Conservation (phyloP, 2,888 invertebrate genomes). For the Ornithoptera priamus region DNA sequence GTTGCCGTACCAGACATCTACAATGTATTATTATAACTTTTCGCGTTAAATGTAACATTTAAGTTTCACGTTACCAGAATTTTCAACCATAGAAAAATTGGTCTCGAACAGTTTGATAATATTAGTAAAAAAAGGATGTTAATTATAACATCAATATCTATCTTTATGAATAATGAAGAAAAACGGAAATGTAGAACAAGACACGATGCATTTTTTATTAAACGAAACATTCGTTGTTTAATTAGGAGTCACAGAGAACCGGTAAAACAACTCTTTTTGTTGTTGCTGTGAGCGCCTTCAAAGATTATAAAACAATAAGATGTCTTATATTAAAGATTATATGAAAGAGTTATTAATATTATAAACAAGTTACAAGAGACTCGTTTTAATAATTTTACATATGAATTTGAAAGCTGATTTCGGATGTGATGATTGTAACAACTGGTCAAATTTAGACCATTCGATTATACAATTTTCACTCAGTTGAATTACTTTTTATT, state of each 20-base stretch:
- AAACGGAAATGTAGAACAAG: neutral
- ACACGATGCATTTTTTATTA: neutral
- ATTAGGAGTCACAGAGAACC: neutral
- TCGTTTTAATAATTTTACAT: neutral
- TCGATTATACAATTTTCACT: no score
- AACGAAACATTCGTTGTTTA: neutral
- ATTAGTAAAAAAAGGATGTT: neutral
- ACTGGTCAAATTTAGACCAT: no score
- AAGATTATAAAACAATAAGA: neutral
- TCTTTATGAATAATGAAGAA: neutral
- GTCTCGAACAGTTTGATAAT: neutral
- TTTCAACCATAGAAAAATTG: neutral
- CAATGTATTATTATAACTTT: no score
- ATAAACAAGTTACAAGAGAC: neutral
- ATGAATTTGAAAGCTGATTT: neutral
- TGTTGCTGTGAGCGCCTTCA: neutral
- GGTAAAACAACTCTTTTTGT: neutral
- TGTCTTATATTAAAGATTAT: neutral
- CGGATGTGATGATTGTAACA: neutral
- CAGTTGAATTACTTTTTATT: no score
- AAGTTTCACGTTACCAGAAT: neutral
- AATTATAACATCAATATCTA: neutral
- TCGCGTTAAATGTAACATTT: no score
- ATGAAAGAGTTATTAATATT: neutral
- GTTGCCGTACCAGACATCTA: no score